Base-by-base conservation (phyloP, 2,797 vertebrate genomes). In the Carcharodon carcharias region DNA sequence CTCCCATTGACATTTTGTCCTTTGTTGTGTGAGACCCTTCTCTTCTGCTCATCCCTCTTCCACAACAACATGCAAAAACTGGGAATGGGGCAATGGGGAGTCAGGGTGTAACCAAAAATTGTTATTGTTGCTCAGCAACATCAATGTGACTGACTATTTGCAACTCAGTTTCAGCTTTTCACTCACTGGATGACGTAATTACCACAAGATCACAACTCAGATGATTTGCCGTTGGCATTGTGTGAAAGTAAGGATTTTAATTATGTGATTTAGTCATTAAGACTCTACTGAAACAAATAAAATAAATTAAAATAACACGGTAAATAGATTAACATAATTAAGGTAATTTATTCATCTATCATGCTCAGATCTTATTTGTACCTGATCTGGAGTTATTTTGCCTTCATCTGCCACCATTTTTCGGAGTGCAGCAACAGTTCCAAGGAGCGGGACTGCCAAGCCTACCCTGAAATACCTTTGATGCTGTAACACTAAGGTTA, bases 351-450 rank as follows among this genome's bases (percentile, higher is more conserved):
- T 31, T 88, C 1, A 56, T 65, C 45, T 26, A 23, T 82, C n/a
- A 9, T 1, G 26, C 80, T 96, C 50, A 65, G 58, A 31, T 35
- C 7, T 18, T 35, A 23, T 40, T n/a, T 26, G 96, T 97, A 99
- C 99, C 98, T 99, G 98, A 87, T 99, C 98, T 0, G 98, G 97
- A 16, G 98, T 97, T 96, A 99, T 96, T 16, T 97, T 97, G 54
- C 98, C 98, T 97, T 99, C 98, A 73, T 98, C 98, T 0, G 99
- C 98, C 92, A 98, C 98, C 98, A 99, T 98, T 96, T 97, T 97
- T 96, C 99, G 98, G 97, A 99, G 97, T 45, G 97, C 97, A 0
- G 98, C 98, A 96, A 99, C 96, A 0, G 98, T 98, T 91, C 99
- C 98, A 65, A 98, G 97, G 58, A 99, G 98, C 0, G 99, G 99